These are phyloP conservation scores for Carlito syrichta DNA, from an alignment of 2,113 vertebrate genomes.

Conservation along the genomic window DNA sequence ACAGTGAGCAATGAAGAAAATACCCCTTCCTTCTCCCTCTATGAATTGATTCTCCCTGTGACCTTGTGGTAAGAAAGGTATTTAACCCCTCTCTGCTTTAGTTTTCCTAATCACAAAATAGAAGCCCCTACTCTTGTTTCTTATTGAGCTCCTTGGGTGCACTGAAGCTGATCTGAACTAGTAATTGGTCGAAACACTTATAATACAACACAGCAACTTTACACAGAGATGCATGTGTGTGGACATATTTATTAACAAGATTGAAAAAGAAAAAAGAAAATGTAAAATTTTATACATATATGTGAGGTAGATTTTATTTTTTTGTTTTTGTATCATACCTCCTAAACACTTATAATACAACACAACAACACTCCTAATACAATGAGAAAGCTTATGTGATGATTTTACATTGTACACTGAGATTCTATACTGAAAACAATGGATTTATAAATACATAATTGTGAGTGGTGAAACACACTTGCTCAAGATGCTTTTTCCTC, in stretches of 20 bases:
- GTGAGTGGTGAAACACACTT: not conserved
- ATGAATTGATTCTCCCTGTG: slow-evolving; percentile 30
- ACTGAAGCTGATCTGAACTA: not conserved
- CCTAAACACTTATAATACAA: too few species aligned
- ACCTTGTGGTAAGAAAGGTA: slow-evolving; percentile 44
- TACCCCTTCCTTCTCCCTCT: slow-evolving; percentile 49
- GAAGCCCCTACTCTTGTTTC: not conserved
- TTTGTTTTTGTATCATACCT: not conserved
- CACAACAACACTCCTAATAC: too few species aligned
- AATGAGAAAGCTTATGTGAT: not conserved
- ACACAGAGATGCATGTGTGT: not conserved
- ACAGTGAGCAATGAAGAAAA: slow-evolving; percentile 56
- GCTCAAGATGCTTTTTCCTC: not conserved
- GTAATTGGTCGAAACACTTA: not conserved
- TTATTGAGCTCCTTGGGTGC: not conserved
- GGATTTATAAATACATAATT: not conserved
- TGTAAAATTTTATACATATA: not conserved
- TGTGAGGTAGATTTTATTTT: not conserved
- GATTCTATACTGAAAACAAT: not conserved
- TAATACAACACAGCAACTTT: not conserved
- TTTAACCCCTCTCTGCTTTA: slow-evolving; percentile 33
- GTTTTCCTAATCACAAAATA: slow-evolving; percentile 39
- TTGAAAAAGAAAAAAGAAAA: not conserved
- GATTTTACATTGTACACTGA: not conserved
- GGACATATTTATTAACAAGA: not conserved